These are phyloP conservation scores for Phenganax subtilis DNA, from an alignment of 92 coral and sea anemone genomes.

Conservation along the genomic window DNA sequence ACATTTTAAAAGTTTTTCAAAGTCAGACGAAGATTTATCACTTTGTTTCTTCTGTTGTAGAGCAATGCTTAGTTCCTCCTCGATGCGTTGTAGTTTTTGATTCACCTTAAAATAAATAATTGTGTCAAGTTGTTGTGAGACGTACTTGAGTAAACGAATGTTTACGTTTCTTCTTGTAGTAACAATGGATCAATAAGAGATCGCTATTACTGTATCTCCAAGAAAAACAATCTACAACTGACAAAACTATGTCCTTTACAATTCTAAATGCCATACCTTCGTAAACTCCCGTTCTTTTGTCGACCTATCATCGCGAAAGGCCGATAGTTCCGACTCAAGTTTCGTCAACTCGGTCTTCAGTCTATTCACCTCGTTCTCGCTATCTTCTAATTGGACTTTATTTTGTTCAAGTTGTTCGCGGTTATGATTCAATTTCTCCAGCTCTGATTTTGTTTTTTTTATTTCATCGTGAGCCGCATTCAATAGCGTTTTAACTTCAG, in stretches of 20 bases:
- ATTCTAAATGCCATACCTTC: neutral
- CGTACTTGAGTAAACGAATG: neutral
- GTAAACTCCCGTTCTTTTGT: slow-evolving; percentile 27
- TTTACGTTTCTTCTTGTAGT: too few relatives aligned
- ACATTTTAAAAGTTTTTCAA: slow-evolving; percentile 9
- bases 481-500: slow-evolving; percentile 10
- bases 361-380: slow-evolving; percentile 53
- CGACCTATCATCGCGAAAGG: slow-evolving; percentile 45
- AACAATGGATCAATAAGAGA: too few relatives aligned
- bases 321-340: slow-evolving; percentile 56
- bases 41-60: slow-evolving; percentile 5
- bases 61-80: slow-evolving; percentile 14
- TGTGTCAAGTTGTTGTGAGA: too few relatives aligned
- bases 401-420: slow-evolving; percentile 41
- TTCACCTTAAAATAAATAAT: too few relatives aligned
- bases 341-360: slow-evolving; percentile 47
- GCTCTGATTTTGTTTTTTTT: neutral
- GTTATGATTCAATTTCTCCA: slow-evolving; percentile 8
- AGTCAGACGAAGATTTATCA: neutral
- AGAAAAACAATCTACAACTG: too few relatives aligned
- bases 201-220: too few relatives aligned
- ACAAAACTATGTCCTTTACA: neutral
- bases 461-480: slow-evolving; percentile 16
- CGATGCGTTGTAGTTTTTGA: slow-evolving; percentile 4
- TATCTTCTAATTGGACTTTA: slow-evolving; percentile 55